phyloP scores from a whole-genome alignment of 2,888 invertebrate species.

The Agriotes lineatus region DNA sequence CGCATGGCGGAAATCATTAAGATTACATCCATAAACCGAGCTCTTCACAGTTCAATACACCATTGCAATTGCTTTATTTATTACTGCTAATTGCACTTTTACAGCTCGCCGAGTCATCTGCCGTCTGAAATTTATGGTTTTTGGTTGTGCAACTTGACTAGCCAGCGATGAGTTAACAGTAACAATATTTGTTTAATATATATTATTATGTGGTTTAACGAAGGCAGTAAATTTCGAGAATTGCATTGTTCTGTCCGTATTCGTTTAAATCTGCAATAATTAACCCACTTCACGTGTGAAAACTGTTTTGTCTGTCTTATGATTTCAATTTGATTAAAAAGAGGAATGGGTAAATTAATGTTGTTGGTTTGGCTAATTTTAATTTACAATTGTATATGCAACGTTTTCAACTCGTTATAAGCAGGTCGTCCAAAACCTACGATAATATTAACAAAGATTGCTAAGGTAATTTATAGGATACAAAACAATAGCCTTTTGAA shows the following conservation, averaged over 20 bases:
- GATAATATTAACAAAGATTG: no score
- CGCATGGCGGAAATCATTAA: constrained; percentile 29
- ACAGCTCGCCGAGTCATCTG: background rate
- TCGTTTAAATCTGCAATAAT: background rate
- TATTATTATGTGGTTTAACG: background rate
- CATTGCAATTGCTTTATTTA: constrained; percentile 9
- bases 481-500: no score
- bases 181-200: no score
- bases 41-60: constrained; percentile 27
- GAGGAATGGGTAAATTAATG: no score
- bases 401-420: no score
- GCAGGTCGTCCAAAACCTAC: no score
- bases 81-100: constrained; percentile 17
- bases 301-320: no score
- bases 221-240: background rate
- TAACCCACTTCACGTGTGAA: constrained; percentile 3
- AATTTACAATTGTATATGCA: no score
- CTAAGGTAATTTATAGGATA: no score
- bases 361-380: no score
- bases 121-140: background rate
- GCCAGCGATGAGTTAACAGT: no score
- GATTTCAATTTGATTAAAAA: no score
- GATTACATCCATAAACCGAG: constrained; percentile 22
- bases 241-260: background rate
- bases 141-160: background rate